These are phyloP conservation scores for Alosa alosa DNA, from an alignment of 2,113 vertebrate species.

Conservation along the genomic window DNA sequence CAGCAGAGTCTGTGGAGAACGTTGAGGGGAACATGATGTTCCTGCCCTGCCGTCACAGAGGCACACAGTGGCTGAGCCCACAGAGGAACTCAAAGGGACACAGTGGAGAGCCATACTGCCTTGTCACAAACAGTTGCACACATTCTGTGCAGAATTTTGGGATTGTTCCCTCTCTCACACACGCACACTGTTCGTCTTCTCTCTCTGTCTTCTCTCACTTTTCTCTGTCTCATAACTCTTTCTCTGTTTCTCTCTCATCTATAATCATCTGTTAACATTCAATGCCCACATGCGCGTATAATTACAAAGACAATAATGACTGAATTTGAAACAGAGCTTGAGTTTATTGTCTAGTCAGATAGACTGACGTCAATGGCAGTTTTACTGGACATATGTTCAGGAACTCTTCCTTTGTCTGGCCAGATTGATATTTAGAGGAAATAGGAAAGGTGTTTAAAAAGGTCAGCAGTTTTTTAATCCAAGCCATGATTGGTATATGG, in stretches of 20 bases:
- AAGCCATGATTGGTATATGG: background rate
- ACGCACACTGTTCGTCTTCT: background rate
- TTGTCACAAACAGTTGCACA: background rate
- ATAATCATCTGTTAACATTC: background rate
- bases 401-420: background rate
- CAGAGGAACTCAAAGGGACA: slow-evolving; percentile 4
- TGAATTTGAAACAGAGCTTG: background rate
- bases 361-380: background rate
- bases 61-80: slow-evolving; percentile 25
- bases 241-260: background rate
- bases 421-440: background rate
- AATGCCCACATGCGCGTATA: background rate
- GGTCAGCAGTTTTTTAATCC: background rate
- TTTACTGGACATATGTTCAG: background rate
- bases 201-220: background rate
- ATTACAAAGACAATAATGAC: background rate
- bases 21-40: slow-evolving; percentile 46
- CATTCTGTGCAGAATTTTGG: background rate
- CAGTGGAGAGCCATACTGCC: background rate
- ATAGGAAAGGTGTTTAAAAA: background rate
- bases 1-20: background rate
- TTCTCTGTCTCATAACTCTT: background rate
- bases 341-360: background rate
- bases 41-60: slow-evolving; percentile 13
- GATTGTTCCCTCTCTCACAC: background rate